Evolutionary conservation across 92 coral and sea anemone genomes (phyloP), one percentile per base, ranked within the genome.

Genomic region (Desmophyllum pertusum): DNA sequence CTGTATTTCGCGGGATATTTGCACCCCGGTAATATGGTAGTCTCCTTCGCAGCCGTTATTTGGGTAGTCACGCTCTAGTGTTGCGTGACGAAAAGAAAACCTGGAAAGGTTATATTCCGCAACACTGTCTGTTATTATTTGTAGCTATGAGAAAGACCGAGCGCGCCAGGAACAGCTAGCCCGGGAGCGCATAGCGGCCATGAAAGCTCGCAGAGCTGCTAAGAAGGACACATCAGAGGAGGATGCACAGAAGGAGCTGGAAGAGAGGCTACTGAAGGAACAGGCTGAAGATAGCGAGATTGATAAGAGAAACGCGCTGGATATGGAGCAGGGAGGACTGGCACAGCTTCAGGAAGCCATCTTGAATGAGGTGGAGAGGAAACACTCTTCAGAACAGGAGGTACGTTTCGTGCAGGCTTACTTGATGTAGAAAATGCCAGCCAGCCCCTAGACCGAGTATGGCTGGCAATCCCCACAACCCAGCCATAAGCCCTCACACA

Each of bases 121-220:
- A n/a, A 66, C 36, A 10, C 17, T 65, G 14, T 66, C 10, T 66
- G 6, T 37, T 35, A 14, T 55, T 51, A 35, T 70, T 62, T 81
- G 13, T 43, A 96, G 99, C 76, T 92, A 89, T 88, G 91, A 90
- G 76, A 92, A 94, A 84, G 95, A 96, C 73, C 95, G 99, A 21
- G 87, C 97, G 0, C 95, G 99, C 0, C 99, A 94, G 73, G 98
- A 96, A 46, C 98, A 92, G 80, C 92, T 96, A 8, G 99, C 99
- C 9, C 94, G 98, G 23, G 99, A 96, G 42, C 95, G 99, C 18
- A 85, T 96, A 36, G 97, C 99, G 10, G 97, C 98, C 50, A 83
- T 96, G 88, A 96, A 92, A 68, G 98, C 98, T 29, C 92, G 92
- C 43, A 89, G 97, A 51, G 95, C 87, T 25, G 89, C 91, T 15